Evolutionary conservation across 92 coral and sea anemone genomes (phyloP).

Genomic region (Zoanthus gigantus): DNA sequence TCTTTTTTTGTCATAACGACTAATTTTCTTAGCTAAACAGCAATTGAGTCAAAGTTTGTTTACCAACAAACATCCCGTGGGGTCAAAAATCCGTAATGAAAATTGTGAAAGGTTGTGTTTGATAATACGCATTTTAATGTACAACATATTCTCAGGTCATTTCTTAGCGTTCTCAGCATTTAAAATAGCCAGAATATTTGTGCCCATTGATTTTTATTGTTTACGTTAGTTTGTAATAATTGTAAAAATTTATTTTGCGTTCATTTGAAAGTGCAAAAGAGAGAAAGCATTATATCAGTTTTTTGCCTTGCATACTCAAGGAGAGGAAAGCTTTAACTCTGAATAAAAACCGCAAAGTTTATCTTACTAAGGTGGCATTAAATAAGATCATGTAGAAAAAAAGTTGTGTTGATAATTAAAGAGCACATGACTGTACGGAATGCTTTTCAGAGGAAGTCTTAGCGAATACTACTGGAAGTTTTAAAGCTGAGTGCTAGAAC

Average conservation of each 20-base stretch:
- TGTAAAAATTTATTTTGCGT: background rate
- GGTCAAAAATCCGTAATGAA: conserved; percentile 8
- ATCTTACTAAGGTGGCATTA: background rate
- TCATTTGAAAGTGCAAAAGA: background rate
- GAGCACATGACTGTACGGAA: background rate
- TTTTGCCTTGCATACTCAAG: background rate
- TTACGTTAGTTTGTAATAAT: background rate
- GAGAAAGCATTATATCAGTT: background rate
- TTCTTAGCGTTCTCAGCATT: conserved; percentile 12
- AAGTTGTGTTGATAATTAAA: background rate
- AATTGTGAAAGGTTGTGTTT: background rate
- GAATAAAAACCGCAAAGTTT: background rate
- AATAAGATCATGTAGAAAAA: background rate
- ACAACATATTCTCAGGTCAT: conserved; percentile 3
- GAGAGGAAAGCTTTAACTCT: background rate
- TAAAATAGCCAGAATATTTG: background rate
- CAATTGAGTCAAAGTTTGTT: conserved; percentile 9
- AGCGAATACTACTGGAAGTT: background rate
- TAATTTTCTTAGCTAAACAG: background rate
- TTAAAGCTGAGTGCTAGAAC: background rate
- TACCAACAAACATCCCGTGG: conserved; percentile 24
- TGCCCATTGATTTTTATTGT: background rate
- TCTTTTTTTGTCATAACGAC: background rate
- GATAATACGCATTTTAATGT: background rate
- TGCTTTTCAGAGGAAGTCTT: conserved; percentile 8